phyloP scores from a whole-genome alignment of 2,113 vertebrate genomes.

The Eptesicus fuscus region DNA sequence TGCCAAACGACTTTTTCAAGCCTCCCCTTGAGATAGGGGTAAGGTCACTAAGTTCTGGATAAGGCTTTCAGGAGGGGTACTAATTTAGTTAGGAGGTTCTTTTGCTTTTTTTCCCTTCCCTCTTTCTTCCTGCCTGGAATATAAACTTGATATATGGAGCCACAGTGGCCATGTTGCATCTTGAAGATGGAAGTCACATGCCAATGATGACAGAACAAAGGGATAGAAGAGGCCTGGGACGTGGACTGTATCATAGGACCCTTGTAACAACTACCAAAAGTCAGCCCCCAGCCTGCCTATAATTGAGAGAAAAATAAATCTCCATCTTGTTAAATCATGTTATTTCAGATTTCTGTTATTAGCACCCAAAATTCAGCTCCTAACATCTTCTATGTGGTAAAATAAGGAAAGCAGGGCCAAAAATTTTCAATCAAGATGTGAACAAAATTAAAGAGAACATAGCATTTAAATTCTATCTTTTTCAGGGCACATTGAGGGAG shows the following conservation, averaged over 20 bases:
- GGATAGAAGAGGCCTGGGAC: background rate
- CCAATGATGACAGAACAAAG: background rate
- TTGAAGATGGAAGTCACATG: background rate
- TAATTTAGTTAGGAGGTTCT: background rate
- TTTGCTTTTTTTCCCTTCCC: background rate
- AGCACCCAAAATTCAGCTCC: background rate
- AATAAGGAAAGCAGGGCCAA: background rate
- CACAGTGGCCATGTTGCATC: background rate
- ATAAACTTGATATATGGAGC: background rate
- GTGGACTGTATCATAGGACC: background rate
- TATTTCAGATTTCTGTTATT: background rate
- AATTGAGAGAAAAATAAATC: background rate
- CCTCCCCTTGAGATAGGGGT: background rate
- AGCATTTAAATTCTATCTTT: background rate
- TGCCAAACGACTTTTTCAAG: background rate
- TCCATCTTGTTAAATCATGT: background rate
- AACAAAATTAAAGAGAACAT: background rate
- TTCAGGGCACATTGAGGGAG: background rate
- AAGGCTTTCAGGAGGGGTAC: background rate
- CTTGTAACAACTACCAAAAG: background rate
- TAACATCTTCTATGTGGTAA: background rate
- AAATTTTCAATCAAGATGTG: background rate
- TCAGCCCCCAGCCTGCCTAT: background rate
- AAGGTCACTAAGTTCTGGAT: background rate
- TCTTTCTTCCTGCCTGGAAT: background rate